Evolutionary conservation across 2,797 vertebrate genomes (phyloP).

Genomic region (Toxotes lorentzi): DNA sequence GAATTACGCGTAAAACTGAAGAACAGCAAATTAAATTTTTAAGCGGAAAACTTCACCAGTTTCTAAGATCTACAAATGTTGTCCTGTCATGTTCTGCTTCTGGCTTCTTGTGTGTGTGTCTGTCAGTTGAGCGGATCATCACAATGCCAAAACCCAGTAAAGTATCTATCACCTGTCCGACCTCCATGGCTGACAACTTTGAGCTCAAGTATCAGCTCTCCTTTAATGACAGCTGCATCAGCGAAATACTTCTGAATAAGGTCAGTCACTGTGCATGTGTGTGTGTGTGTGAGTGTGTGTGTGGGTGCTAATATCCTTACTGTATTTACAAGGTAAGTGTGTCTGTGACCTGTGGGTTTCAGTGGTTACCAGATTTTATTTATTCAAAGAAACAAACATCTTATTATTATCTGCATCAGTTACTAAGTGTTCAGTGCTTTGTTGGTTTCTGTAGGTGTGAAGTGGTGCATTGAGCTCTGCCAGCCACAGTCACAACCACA

Average conservation of each 20-base stretch:
- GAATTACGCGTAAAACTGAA: background rate
- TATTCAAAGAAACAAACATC: background rate
- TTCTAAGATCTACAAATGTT: background rate
- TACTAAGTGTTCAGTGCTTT: background rate
- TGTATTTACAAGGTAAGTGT: background rate
- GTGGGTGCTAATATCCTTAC: background rate
- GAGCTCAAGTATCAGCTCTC: background rate
- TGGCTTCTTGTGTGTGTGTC: background rate
- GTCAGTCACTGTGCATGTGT: conserved; percentile 10
- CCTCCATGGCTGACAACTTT: rapidly evolving
- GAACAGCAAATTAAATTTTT: background rate
- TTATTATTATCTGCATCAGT: background rate
- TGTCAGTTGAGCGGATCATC: background rate
- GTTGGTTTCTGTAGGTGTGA: background rate
- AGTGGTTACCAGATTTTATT: background rate
- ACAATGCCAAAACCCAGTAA: background rate
- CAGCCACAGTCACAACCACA: background rate
- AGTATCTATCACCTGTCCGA: background rate
- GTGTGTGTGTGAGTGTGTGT: background rate
- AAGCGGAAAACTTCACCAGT: background rate
- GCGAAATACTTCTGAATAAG: background rate
- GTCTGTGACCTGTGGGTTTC: background rate
- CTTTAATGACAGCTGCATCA: background rate
- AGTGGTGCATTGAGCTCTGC: background rate
- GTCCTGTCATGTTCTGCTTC: background rate